Conservation (phyloP, 2,113 vertebrate species). For the Gyps fulvus region DNA sequence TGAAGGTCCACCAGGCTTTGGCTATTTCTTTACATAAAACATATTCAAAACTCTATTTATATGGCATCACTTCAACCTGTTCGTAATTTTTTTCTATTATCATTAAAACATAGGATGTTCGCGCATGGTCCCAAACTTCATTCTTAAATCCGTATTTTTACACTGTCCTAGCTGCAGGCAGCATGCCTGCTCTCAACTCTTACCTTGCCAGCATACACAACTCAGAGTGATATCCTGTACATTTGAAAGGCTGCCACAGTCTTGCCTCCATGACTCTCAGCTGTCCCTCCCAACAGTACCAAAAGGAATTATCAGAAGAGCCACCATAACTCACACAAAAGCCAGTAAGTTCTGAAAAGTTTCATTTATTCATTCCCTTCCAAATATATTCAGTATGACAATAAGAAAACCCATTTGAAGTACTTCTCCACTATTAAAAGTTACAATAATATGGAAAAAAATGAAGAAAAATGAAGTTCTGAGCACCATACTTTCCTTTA, state of each 20-base stretch:
- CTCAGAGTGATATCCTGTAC: neutral
- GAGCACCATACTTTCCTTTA: neutral
- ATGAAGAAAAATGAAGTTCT: neutral
- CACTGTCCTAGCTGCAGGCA: neutral
- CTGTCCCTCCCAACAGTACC: neutral
- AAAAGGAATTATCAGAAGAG: neutral
- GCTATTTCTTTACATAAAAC: neutral
- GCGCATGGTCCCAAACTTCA: neutral
- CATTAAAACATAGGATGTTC: neutral
- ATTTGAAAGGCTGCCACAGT: neutral
- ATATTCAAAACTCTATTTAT: neutral
- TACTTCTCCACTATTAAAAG: neutral
- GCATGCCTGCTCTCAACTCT: neutral
- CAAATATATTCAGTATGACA: neutral
- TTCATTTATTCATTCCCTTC: neutral
- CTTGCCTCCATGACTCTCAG: neutral
- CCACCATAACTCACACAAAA: neutral
- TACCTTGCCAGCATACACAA: neutral
- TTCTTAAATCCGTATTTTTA: neutral
- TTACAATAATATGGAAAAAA: neutral
- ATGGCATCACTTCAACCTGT: neutral
- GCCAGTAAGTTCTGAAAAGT: neutral
- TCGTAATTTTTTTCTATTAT: neutral
- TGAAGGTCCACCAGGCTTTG: neutral
- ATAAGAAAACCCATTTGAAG: neutral